Percentiles rank a stretch among this genome's conserved stretches.
These are phyloP conservation scores for Australoheros scitulus DNA, from an alignment of 2,113 vertebrate species.

Conservation along the genomic window DNA sequence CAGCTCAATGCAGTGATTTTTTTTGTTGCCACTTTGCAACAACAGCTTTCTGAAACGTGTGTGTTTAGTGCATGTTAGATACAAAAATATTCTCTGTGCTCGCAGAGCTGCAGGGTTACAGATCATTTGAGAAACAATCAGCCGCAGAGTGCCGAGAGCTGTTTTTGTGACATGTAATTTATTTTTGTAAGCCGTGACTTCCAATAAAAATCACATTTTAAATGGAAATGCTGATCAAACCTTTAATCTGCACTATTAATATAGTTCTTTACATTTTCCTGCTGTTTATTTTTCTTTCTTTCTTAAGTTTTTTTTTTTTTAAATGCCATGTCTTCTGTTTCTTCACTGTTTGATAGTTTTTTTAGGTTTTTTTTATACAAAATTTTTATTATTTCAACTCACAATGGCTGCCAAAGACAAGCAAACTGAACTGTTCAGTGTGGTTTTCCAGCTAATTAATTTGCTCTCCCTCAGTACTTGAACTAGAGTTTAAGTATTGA, in stretches of 20 bases:
- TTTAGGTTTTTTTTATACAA: background rate
- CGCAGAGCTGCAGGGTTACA: background rate
- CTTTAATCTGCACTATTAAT: background rate
- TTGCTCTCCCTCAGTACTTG: background rate
- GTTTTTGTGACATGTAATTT: background rate
- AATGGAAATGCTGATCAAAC: background rate
- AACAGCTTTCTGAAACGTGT: background rate
- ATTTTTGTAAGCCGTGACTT: background rate
- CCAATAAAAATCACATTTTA: background rate
- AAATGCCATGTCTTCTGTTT: background rate
- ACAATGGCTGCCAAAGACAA: background rate
- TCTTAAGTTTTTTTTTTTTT: no score
- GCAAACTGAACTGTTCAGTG: background rate
- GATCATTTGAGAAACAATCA: background rate
- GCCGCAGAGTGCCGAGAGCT: background rate
- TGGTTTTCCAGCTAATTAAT: background rate
- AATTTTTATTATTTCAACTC: background rate
- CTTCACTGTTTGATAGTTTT: background rate
- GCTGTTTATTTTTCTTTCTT: background rate
- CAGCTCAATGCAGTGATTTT: background rate
- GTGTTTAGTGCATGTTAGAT: background rate
- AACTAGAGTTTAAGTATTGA: background rate
- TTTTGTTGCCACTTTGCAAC: background rate
- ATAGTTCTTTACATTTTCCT: background rate
- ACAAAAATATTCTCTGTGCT: background rate